phyloP scores from a whole-genome alignment of 2,797 vertebrate genomes.

The Serranus cabrilla region DNA sequence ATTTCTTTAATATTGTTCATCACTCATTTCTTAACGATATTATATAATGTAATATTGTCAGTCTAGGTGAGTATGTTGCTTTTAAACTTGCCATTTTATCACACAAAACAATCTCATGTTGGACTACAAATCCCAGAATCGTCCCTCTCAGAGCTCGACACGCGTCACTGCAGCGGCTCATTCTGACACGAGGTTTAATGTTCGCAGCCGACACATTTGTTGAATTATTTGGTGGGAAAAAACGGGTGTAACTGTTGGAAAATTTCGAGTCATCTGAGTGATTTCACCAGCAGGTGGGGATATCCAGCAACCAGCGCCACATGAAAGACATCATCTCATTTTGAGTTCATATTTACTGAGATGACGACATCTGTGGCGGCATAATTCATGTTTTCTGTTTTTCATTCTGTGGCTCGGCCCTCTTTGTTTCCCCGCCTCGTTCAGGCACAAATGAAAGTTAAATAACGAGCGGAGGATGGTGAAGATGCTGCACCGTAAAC shows the following conservation, averaged over 20 bases:
- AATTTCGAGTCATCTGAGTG: slow-evolving; percentile 52
- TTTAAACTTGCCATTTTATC: slow-evolving; percentile 27
- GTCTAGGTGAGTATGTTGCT: neutral
- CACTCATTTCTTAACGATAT: neutral
- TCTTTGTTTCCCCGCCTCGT: slow-evolving; percentile 17
- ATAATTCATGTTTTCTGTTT: slow-evolving; percentile 23
- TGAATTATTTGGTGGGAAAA: slow-evolving; percentile 39
- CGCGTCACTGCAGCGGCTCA: slow-evolving; percentile 25
- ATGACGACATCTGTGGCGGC: slow-evolving; percentile 48
- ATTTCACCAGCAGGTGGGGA: slow-evolving; percentile 71
- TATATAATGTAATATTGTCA: neutral
- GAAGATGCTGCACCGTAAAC: slow-evolving; percentile 44
- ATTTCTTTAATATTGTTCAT: too few relatives aligned
- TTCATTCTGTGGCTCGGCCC: slow-evolving; percentile 20
- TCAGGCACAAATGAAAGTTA: slow-evolving; percentile 34
- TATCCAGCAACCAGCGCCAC: slow-evolving; percentile 48
- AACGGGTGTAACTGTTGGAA: slow-evolving; percentile 61
- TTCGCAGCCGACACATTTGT: slow-evolving; percentile 56
- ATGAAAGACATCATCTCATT: slow-evolving; percentile 32
- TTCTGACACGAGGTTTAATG: slow-evolving; percentile 28
- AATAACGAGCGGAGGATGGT: slow-evolving; percentile 41
- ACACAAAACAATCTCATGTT: slow-evolving; percentile 8
- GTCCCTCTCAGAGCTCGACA: slow-evolving; percentile 5
- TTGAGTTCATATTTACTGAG: slow-evolving; percentile 34
- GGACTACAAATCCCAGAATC: slow-evolving; percentile 1